Evolutionary conservation across 2,888 invertebrate genomes (phyloP).

Genomic region (Ophion ellenae): DNA sequence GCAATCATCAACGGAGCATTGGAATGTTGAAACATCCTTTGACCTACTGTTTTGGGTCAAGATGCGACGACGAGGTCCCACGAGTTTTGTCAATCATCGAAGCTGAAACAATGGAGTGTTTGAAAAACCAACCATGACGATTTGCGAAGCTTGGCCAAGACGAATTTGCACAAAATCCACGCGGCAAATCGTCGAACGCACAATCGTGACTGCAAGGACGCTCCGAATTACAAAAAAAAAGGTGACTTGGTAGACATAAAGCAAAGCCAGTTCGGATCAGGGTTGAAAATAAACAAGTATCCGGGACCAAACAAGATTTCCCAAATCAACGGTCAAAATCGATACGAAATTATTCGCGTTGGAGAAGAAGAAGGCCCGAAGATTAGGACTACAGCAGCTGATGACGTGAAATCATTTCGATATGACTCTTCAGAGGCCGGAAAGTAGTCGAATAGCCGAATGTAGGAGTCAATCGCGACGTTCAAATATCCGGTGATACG

Average conservation of each 20-base stretch:
- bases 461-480: neutral
- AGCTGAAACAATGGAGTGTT: neutral
- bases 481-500: neutral
- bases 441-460: slow-evolving; percentile 25
- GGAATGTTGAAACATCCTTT: slow-evolving; percentile 2
- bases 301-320: slow-evolving; percentile 4
- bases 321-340: neutral
- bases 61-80: neutral
- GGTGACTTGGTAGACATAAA: no score
- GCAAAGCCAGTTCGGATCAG: no score
- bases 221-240: no score
- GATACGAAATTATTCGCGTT: neutral
- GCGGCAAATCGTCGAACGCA: no score
- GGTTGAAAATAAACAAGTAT: neutral
- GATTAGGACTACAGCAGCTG: neutral
- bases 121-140: no score
- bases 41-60: slow-evolving; percentile 19
- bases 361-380: neutral
- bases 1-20: no score
- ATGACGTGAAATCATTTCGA: neutral
- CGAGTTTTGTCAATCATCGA: neutral
- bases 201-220: no score
- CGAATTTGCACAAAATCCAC: no score
- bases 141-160: no score
- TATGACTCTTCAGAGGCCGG: slow-evolving; percentile 22